Conservation (phyloP, 1,140 invertebrate species). For the Augochlora pura region DNA sequence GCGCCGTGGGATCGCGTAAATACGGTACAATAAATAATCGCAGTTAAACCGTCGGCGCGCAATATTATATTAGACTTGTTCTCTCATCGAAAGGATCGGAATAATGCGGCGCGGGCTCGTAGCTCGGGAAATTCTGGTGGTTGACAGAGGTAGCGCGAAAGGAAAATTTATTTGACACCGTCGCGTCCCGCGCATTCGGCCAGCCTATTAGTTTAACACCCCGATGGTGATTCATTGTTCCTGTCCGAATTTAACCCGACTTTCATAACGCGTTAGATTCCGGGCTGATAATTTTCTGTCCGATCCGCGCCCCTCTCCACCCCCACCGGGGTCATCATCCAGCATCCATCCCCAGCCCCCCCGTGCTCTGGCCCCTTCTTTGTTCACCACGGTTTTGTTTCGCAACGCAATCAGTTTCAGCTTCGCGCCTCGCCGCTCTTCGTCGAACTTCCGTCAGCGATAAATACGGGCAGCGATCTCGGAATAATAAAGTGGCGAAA, state of each 20-base stretch:
- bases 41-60: too few species aligned
- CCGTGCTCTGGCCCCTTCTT: too few species aligned
- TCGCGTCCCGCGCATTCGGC: background rate
- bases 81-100: background rate
- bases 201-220: conserved; percentile 3
- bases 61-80: background rate
- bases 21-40: too few species aligned
- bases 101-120: background rate
- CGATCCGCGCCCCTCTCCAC: background rate
- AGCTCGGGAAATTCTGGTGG: background rate
- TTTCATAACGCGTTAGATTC: conserved; percentile 16
- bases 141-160: background rate
- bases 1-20: too few species aligned
- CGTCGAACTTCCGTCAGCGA: conserved; percentile 33
- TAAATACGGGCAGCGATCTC: conserved; percentile 34
- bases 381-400: conserved; percentile 4
- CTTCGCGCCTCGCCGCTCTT: conserved; percentile 25
- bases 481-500: conserved; percentile 39
- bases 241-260: conserved; percentile 14
- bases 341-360: too few species aligned
- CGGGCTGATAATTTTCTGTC: conserved; percentile 10
- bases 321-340: too few species aligned
- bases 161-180: conserved; percentile 10
- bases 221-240: conserved; percentile 15
- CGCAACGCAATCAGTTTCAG: conserved; percentile 35